Evolutionary conservation across 2,113 vertebrate species (phyloP), one percentile per base, ranked within the genome.

Genomic region (Serinus canaria): DNA sequence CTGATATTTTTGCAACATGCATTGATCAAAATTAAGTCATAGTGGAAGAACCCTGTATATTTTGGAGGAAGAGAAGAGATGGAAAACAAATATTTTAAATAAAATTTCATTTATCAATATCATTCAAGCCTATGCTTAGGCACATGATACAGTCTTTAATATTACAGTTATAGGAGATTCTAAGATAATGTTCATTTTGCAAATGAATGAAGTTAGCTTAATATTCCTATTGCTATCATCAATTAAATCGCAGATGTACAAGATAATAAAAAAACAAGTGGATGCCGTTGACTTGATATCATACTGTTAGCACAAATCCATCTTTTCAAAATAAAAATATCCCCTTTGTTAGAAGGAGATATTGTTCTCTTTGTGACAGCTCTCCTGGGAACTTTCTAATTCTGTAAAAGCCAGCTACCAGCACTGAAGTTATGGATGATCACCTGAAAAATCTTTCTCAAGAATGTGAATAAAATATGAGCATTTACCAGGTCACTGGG

Each of bases 21-120:
- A 35, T 13, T 86, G 33, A 72, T 68, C 41, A 94, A 94, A 80
- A 56, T 53, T 88, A 87, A 64, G 41, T 62, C 33, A 55, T 15
- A 4, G 33, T 58, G 37, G 22, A 83, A 69, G 33, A 92, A 89
- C 2, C 7, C 13, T 63, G 9, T n/a, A 55, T 68, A 50, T 81
- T 94, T 41, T 78, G 35, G 81, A 84, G 53, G 79, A 95, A 66
- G 47, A 69, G 94, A 92, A 90, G 59, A 30, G 37, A 84, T 78
- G 64, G 83, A 46, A 95, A 97, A 92, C 67, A 92, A 95, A 58
- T 94, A 83, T 68, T 91, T 92, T 41, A 88, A 89, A 89, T 95
- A 93, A 63, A n/a, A 94, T 93, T 96, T 96, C 56, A 80, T 74
- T 83, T 83, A 82, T 47, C 33, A 9, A 68, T 9, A 91, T 77